A percentile compares a stretch with the other conserved stretches of the same genome.
Evolutionary conservation across 2,888 invertebrate genomes (phyloP).

Genomic region (Synanthedon andrenaeformis): DNA sequence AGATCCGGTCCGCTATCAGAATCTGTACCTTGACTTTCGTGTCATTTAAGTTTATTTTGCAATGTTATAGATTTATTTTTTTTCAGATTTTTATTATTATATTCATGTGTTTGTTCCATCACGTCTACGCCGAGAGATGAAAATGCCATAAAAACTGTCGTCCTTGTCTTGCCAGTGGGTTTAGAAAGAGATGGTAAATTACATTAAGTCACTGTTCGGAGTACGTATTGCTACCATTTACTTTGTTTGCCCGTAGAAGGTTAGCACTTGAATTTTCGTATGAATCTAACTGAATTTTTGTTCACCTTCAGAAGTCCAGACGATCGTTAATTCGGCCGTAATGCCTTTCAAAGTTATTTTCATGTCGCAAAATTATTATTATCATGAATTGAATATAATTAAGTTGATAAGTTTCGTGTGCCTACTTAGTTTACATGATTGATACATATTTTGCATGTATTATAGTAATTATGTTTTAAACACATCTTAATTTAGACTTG

Average conservation of each 20-base stretch:
- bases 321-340: constrained; percentile 20
- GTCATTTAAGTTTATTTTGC: constrained; percentile 40
- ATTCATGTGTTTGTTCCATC: constrained; percentile 66
- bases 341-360: constrained; percentile 40
- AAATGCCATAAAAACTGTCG: constrained; percentile 57
- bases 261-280: constrained; percentile 39
- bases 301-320: constrained; percentile 54
- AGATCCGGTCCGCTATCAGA: constrained; percentile 41
- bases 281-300: constrained; percentile 40
- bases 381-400: constrained; percentile 11
- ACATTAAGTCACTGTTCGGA: constrained; percentile 53
- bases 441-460: no score
- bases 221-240: constrained; percentile 46
- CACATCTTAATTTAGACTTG: no score
- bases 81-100: constrained; percentile 60
- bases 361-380: constrained; percentile 18
- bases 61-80: constrained; percentile 16
- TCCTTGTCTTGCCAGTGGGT: constrained; percentile 42
- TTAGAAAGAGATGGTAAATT: constrained; percentile 42
- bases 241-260: constrained; percentile 41
- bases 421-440: no score
- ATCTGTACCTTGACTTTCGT: constrained; percentile 39
- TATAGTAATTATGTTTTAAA: no score
- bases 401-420: no score
- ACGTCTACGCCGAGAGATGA: constrained; percentile 61